These are phyloP conservation scores for Aphodius granarius DNA, from an alignment of 2,888 invertebrate species.

Conservation along the genomic window DNA sequence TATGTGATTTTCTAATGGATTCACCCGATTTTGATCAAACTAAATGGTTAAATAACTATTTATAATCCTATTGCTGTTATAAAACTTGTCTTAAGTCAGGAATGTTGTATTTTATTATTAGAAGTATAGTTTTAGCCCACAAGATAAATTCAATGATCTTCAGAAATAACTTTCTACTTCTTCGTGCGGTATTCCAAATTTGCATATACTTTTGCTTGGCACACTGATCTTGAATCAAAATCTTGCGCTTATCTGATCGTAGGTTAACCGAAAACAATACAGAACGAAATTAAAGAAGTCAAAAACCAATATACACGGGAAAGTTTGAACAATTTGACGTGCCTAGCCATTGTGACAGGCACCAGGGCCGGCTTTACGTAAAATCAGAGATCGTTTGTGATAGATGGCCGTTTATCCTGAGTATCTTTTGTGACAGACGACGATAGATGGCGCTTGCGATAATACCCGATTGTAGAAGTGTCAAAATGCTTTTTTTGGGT, in stretches of 20 bases:
- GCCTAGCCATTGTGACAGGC: not conserved
- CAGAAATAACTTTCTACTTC: not conserved
- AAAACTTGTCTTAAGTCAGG: no score
- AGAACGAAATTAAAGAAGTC: not conserved
- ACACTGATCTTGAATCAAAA: not conserved
- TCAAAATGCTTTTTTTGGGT: no score
- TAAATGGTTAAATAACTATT: no score
- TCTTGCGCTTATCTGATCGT: not conserved
- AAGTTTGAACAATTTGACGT: not conserved
- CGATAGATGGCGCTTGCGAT: not conserved
- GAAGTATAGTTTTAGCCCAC: no score
- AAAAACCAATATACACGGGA: not conserved
- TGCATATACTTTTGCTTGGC: not conserved
- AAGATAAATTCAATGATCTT: not conserved
- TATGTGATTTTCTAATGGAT: no score
- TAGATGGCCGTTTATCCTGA: not conserved
- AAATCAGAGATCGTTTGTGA: not conserved
- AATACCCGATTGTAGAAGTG: no score
- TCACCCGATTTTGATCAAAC: no score
- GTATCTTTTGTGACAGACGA: not conserved
- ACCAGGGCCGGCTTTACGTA: not conserved
- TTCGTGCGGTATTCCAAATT: not conserved
- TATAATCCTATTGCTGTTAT: no score
- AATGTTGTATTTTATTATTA: no score
- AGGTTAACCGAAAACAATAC: not conserved